Evolutionary conservation across 2,113 vertebrate species (phyloP).

Genomic region (Clarias batrachus): DNA sequence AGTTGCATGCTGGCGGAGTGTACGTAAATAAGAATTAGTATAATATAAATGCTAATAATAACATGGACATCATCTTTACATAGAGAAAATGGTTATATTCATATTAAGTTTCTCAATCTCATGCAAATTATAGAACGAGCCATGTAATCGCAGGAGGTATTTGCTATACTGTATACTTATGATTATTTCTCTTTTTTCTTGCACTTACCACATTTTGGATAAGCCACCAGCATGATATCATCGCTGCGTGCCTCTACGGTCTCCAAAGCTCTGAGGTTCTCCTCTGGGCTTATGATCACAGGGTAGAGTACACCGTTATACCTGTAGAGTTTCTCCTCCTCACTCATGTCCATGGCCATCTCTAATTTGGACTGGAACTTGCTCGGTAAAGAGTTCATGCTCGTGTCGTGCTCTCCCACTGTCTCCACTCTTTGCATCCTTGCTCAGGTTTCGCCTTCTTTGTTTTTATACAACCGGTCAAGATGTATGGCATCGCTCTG

Average conservation of each 20-base stretch:
- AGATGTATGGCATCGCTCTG: neutral
- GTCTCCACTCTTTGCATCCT: neutral
- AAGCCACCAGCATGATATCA: conserved; percentile 69
- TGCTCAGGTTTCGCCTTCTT: neutral
- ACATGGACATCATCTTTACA: neutral
- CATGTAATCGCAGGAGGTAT: neutral
- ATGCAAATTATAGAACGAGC: neutral
- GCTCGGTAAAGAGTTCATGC: conserved; percentile 19
- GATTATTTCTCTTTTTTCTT: neutral
- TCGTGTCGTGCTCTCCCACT: neutral
- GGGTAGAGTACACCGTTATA: conserved; percentile 68
- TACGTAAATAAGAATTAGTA: neutral
- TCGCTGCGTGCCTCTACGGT: conserved; percentile 64
- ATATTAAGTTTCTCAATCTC: neutral
- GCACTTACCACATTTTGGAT: conserved; percentile 74
- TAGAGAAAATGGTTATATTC: neutral
- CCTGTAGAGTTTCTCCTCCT: conserved; percentile 64
- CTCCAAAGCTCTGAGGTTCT: conserved; percentile 66
- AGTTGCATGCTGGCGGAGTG: too few relatives aligned
- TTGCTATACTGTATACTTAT: neutral
- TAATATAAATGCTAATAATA: neutral
- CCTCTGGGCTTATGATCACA: conserved; percentile 56
- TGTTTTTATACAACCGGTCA: conserved; percentile 10
- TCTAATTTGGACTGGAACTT: conserved; percentile 37
- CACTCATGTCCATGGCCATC: conserved; percentile 24